phyloP scores from a whole-genome alignment of 2,113 vertebrate species.

The Daphoenositta chrysoptera region DNA sequence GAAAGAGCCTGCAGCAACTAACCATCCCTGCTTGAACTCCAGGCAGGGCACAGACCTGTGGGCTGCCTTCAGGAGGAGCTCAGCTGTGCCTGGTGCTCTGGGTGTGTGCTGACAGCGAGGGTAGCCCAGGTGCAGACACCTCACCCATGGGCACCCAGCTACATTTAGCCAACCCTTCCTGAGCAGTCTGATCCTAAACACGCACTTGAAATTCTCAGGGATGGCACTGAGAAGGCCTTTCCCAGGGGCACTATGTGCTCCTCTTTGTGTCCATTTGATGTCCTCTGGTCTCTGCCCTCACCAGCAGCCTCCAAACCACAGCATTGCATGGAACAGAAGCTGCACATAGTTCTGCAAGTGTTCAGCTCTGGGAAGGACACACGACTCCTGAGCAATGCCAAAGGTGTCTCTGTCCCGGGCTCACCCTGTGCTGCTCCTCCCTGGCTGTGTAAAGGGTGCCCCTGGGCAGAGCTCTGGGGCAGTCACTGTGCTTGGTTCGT shows the following conservation, averaged over 20 bases:
- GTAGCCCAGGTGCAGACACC: neutral
- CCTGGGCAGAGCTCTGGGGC: neutral
- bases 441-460: neutral
- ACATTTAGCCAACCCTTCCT: neutral
- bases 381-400: neutral
- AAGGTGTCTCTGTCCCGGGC: neutral
- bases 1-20: neutral
- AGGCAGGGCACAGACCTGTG: neutral
- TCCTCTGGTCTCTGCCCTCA: neutral
- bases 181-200: neutral
- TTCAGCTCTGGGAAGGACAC: neutral
- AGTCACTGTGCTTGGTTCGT: neutral
- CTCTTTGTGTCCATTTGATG: neutral
- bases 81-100: neutral
- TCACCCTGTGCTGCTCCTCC: neutral
- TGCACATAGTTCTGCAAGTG: neutral
- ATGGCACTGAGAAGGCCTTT: neutral
- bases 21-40: neutral
- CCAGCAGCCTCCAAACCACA: neutral
- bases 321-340: neutral
- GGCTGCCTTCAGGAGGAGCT: neutral
- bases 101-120: neutral
- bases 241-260: rapidly evolving
- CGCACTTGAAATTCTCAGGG: neutral
- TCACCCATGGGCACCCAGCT: neutral